Evolutionary conservation across 2,888 invertebrate genomes (phyloP), one percentile per base, ranked within the genome.

Genomic region (Dyspetes luteomarginatus): DNA sequence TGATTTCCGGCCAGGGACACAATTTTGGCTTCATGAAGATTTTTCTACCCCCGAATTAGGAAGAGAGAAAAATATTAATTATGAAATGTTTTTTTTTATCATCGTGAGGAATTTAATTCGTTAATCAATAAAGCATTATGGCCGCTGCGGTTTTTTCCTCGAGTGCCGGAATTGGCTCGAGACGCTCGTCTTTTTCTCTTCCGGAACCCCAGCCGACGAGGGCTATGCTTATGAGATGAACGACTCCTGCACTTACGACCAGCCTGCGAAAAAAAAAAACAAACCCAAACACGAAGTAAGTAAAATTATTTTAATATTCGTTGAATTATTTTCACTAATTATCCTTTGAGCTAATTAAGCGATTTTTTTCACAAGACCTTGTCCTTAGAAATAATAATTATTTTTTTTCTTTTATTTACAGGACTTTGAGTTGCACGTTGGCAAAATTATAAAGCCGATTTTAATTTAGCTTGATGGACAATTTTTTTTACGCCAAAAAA

Each of bases 81-180:
- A 7, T 36, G 19, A 67, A 56, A 64, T 43, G n/a, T n/a, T n/a
- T 48, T 48, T 36, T 30, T 17, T 81, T 22, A 24, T 45, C 50
- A 67, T 55, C 48, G 9, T 5, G 5, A 28, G 19, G 24, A 2
- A 22, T 68, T 69, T 58, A 19, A 28, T 65, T 52, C 60, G 12
- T 17, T 72, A 45, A 72, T 84, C 80, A 97, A 89, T 97, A 97
- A 83, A 97, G 92, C 96, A 97, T 96, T 88, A 97, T 97, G 88
- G 97, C 97, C 78, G 97, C 97, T 85, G 96, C 96, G 79, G 95
- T 94, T 91, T 96, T 96, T 91, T 96, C 96, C 88, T 96, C 96
- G 71, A 95, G 93, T 58, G 95, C 95, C 26, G 95, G 96, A 81
- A 94, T 93, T 50, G 94, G 94, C 89, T 95, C 95, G 9, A 93